Conservation (phyloP, 2,888 invertebrate genomes). For the Alloplasta piceator region DNA sequence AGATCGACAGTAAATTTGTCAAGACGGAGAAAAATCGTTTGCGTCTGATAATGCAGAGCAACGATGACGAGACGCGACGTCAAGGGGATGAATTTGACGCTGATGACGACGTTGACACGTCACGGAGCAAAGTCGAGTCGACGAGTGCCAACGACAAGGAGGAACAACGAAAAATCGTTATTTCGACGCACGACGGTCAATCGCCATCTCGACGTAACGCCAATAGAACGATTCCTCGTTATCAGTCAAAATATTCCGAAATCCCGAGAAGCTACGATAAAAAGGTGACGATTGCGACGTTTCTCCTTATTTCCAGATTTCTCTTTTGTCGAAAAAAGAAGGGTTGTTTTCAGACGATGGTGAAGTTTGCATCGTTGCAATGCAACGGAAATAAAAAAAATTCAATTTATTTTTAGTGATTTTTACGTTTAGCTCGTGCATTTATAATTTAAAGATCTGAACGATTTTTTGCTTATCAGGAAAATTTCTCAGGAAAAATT, state of each 20-base stretch:
- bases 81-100: conserved; percentile 31
- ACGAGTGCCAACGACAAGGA: conserved; percentile 68
- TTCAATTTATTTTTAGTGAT: too few species aligned
- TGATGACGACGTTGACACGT: conserved; percentile 15
- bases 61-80: conserved; percentile 41
- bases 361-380: too few species aligned
- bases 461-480: too few species aligned
- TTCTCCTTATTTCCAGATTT: not conserved
- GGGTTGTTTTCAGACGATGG: too few species aligned
- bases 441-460: too few species aligned
- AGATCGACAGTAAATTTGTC: conserved; percentile 73
- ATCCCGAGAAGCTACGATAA: conserved; percentile 33
- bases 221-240: conserved; percentile 56
- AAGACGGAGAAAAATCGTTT: conserved; percentile 81
- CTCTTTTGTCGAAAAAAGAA: not conserved
- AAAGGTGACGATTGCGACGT: conserved; percentile 44
- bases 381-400: too few species aligned
- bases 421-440: too few species aligned
- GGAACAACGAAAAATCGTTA: conserved; percentile 67
- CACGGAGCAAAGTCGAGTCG: not conserved
- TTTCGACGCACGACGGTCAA: conserved; percentile 37
- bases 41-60: conserved; percentile 75
- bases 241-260: conserved; percentile 45
- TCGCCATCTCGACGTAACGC: conserved; percentile 21
- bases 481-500: too few species aligned